Conservation (phyloP, 53 echinoderm and acorn worm genomes). For the Paelopatides confundens region DNA sequence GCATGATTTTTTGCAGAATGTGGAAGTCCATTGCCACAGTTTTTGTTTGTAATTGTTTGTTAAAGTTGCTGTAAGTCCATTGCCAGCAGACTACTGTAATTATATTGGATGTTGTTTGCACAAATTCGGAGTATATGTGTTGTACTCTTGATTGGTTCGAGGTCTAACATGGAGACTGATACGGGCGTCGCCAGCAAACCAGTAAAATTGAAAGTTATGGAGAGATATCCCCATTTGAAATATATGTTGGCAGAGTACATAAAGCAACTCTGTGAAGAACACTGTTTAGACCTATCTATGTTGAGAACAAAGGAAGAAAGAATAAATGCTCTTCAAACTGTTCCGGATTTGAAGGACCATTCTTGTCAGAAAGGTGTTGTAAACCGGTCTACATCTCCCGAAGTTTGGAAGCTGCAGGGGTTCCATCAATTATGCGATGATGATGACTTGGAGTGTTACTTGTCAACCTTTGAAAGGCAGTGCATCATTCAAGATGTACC, state of each 20-base stretch:
- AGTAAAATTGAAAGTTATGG: too few relatives aligned
- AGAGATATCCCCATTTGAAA: conserved; percentile 7
- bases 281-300: neutral
- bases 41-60: too few relatives aligned
- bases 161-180: too few relatives aligned
- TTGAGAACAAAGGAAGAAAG: conserved; percentile 17
- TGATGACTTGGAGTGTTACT: conserved; percentile 67
- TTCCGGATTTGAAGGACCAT: conserved; percentile 4
- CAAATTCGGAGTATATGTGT: too few relatives aligned
- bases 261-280: neutral
- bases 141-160: too few relatives aligned
- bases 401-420: conserved; percentile 33
- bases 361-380: too few relatives aligned
- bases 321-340: conserved; percentile 18
- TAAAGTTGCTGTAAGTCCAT: too few relatives aligned
- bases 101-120: too few relatives aligned
- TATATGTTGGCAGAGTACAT: conserved; percentile 29
- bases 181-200: too few relatives aligned
- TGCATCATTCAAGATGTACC: conserved; percentile 21
- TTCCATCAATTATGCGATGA: conserved; percentile 57
- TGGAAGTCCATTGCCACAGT: too few relatives aligned
- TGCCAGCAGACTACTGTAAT: too few relatives aligned
- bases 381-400: neutral
- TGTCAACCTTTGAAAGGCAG: conserved; percentile 58
- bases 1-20: too few relatives aligned